phyloP scores from a whole-genome alignment of 2,797 vertebrate species.

The Pantherophis vulpinus region DNA sequence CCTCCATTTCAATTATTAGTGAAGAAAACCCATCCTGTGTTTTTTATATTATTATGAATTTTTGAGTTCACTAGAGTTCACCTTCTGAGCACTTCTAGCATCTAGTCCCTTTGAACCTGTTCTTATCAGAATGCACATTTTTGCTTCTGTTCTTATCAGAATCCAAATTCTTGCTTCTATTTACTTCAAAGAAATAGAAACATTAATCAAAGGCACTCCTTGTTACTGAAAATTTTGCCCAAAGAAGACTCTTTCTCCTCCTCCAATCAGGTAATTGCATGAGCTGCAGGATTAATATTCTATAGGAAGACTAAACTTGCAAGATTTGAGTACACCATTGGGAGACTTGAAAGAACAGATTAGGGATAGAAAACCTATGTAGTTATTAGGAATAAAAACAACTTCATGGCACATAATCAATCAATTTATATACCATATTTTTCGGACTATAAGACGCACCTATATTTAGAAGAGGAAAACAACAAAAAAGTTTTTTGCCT shows the following conservation, averaged over 20 bases:
- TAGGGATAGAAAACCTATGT: background rate
- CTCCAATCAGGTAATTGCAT: background rate
- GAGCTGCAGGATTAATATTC: background rate
- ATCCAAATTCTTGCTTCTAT: background rate
- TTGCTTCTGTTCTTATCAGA: background rate
- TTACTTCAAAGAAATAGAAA: background rate
- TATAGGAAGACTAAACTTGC: background rate
- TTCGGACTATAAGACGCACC: too few species aligned
- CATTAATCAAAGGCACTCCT: background rate
- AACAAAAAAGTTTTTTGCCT: too few species aligned
- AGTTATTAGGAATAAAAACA: background rate
- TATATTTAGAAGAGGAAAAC: too few species aligned
- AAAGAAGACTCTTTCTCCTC: background rate
- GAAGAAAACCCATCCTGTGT: background rate
- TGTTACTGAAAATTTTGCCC: background rate
- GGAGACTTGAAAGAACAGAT: background rate
- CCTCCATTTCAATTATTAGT: background rate
- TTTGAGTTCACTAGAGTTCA: background rate
- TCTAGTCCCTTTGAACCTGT: background rate
- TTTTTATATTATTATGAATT: background rate
- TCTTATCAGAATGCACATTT: background rate
- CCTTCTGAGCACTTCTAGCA: background rate
- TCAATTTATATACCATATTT: background rate
- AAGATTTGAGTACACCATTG: background rate
- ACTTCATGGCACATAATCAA: background rate